A percentile compares a stretch with the other conserved stretches of the same genome.
phyloP scores from a whole-genome alignment of 2,797 vertebrate species.

The Phyllotis vaccarum region DNA sequence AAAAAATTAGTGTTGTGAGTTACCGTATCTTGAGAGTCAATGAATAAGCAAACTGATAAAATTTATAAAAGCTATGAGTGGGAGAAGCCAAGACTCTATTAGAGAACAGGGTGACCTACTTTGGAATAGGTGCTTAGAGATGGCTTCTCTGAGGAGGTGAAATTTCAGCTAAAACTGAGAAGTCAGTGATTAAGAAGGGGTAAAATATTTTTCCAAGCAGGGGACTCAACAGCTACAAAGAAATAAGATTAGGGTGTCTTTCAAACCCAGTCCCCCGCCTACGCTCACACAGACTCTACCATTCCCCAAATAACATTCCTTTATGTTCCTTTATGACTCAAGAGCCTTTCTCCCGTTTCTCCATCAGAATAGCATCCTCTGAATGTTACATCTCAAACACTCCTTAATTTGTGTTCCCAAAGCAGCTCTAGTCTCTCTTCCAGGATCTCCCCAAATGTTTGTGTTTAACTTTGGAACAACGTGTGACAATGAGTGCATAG shows the following conservation, averaged over 20 bases:
- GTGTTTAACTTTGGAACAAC: background rate
- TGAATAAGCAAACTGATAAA: conserved; percentile 46
- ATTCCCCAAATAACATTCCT: background rate
- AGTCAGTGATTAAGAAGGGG: background rate
- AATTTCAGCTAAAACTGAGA: conserved; percentile 18
- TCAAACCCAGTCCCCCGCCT: background rate
- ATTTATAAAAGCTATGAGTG: background rate
- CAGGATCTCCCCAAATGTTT: background rate
- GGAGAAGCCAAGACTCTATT: background rate
- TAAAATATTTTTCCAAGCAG: background rate
- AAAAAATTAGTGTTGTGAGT: background rate
- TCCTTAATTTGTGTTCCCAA: background rate
- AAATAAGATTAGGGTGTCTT: background rate
- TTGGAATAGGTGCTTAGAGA: background rate
- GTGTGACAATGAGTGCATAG: background rate
- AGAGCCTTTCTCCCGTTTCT: conserved; percentile 10
- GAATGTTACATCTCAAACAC: conserved; percentile 26
- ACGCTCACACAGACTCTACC: background rate
- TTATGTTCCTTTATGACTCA: background rate
- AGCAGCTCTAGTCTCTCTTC: background rate
- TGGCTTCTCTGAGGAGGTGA: conserved; percentile 36
- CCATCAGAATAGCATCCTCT: background rate
- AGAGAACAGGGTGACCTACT: background rate
- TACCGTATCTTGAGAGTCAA: background rate
- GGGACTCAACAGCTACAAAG: background rate